Evolutionary conservation across 2,888 invertebrate species (phyloP), one percentile per base, ranked within the genome.

Genomic region (Calliphora vomitoria): DNA sequence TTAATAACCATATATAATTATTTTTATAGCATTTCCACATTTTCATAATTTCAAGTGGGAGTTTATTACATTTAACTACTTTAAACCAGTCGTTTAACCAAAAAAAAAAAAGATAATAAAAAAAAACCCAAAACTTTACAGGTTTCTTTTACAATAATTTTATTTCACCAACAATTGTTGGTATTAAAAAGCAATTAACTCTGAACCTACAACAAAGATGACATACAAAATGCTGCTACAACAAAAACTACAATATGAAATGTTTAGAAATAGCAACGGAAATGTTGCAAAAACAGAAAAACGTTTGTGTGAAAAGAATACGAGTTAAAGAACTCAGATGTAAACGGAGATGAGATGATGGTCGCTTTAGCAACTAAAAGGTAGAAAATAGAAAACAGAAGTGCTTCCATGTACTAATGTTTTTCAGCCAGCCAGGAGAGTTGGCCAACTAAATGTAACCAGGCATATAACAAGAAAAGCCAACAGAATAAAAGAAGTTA

Each of bases 381-480:
- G n/a, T 13, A 53, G 31, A 38, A 64, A 35, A 47, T 50, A 41
- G 25, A 50, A 72, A 71, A 64, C 50, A 75, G 64, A 68, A 50
- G 68, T 55, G 50, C 60, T 41, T 64, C 69, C 44, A n/a, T 13
- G 8, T 20, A 13, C 60, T 58, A 62, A 11, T 71, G 44, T 11
- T 50, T 15, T 18, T 78, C 20, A 50, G 38, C n/a, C 60, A 31
- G 47, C 44, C 53, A 35, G 35, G 5, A 35, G 35, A 35, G 44
- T 25, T 75, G 69, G 68, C 85, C 85, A 69, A 47, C 66, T 31
- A 68, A 72, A 71, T 82, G 69, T 66, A 82, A 82, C 72, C 86
- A 79, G 72, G n/a, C 62, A 75, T 75, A 55, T 38, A 75, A 74
- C 68, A 83, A 79, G 60, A 38, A 86, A 55, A 74, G 35, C 74